Conservation (phyloP, 92 coral and sea anemone genomes). For the Blastomussa wellsi region DNA sequence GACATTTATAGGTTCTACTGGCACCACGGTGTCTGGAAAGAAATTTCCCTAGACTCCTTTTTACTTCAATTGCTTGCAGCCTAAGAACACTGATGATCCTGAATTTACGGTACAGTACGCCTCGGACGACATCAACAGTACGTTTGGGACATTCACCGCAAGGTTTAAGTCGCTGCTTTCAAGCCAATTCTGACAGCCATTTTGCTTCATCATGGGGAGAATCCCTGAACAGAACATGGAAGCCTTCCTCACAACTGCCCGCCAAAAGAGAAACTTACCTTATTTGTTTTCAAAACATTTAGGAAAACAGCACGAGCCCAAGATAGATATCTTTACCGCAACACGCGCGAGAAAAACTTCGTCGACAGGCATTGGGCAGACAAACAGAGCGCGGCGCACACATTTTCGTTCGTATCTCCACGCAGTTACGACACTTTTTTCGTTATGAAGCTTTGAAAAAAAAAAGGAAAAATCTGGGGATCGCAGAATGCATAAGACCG, state of each 20-base stretch:
- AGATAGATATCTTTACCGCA: conserved; percentile 25
- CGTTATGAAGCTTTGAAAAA: neutral
- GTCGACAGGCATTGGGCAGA: neutral
- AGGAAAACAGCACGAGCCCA: neutral
- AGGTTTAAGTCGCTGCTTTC: neutral
- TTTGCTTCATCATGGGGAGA: too few relatives aligned
- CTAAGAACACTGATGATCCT: neutral
- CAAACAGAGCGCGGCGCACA: neutral
- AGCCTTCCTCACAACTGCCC: neutral
- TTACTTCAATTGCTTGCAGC: conserved; percentile 1
- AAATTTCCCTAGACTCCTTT: neutral
- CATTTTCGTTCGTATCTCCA: neutral
- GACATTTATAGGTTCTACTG: conserved; percentile 9
- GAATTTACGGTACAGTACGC: conserved; percentile 10
- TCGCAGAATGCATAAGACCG: neutral
- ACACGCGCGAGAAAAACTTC: neutral
- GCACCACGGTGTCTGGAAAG: conserved; percentile 39
- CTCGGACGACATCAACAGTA: neutral
- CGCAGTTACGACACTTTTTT: neutral
- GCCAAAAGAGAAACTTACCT: conserved; percentile 18
- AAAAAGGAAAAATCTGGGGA: neutral
- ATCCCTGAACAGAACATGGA: neutral
- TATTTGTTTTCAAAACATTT: conserved; percentile 42
- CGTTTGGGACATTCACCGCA: neutral
- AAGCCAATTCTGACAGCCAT: neutral